Evolutionary conservation across 2,888 invertebrate genomes (phyloP), one percentile per base, ranked within the genome.

Genomic region (Pristionchus maxplancki): DNA sequence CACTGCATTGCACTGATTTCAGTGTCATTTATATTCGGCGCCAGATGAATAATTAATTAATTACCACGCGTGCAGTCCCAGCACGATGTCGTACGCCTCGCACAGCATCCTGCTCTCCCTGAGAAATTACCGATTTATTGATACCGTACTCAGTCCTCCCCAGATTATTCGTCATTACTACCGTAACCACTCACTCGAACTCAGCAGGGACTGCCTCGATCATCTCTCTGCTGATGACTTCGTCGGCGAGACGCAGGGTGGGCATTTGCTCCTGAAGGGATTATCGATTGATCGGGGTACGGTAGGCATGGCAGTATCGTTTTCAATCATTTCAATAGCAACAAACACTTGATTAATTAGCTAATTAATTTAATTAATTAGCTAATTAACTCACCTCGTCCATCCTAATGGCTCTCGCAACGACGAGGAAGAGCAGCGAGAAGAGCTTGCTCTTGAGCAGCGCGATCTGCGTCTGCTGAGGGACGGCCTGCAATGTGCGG

Each of bases 361-460:
- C 28, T 31, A 28, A 64, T 15, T 28, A 64, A 31, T 8, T n/a
- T 31, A 37, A 28, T 37, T 17, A 20, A 71, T 37, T 37, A 71
- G 40, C 20, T 34, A 71, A 71, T 28, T 8, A 1, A 5, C 78
- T 78, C n/a, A 71, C 71, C 71, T 71, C 71, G 3, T 71, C 20
- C 37, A 5, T 28, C 20, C n/a, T 37, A 44, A 78, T 78, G 37
- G 78, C 78, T 11, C 44, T 24, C 28, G 78, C 78, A 1, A n/a
- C 24, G n/a, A 78, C 48, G n/a, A 78, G n/a, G 44, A 78, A 44
- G n/a, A 78, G n/a, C 24, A 78, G 78, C 44, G 78, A 20, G 78
- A 78, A 78, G 78, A 78, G 78, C 17, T 78, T 78, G 78, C 78
- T 24, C 78, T 78, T 78, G 48, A 78, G 78, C 13, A 78, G n/a